Percentiles rank a stretch among this genome's conserved stretches.
Evolutionary conservation across 2,888 invertebrate species (phyloP).

Genomic region (Drosophila aldrichi): DNA sequence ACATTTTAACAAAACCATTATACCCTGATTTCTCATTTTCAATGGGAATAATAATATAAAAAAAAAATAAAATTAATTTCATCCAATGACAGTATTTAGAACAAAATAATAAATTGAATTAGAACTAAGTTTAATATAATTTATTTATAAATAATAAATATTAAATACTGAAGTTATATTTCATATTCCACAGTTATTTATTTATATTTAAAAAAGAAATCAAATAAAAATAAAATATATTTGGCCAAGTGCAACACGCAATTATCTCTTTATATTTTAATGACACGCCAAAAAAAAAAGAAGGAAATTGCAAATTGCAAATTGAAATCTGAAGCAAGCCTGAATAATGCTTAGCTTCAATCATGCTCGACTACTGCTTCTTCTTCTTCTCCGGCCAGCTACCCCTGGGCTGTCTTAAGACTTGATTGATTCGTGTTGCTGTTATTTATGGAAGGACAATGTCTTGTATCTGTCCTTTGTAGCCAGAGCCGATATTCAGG

Average conservation of each 20-base stretch:
- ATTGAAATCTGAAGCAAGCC: slow-evolving; percentile 9
- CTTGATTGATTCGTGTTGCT: slow-evolving; percentile 69
- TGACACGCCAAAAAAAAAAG: not conserved
- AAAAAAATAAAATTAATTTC: no score
- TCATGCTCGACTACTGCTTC: not conserved
- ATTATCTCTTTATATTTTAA: not conserved
- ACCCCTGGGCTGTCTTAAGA: slow-evolving; percentile 16
- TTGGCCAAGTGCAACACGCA: not conserved
- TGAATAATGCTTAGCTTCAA: slow-evolving; percentile 6
- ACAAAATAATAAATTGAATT: no score
- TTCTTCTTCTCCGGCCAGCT: not conserved
- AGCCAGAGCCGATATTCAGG: slow-evolving; percentile 53
- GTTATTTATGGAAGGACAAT: slow-evolving; percentile 50
- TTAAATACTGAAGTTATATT: no score
- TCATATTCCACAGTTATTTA: no score
- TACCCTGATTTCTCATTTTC: no score
- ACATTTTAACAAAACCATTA: no score
- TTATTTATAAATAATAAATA: no score
- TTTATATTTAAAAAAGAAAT: no score
- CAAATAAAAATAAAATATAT: no score
- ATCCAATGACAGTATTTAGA: no score
- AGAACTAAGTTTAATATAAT: no score
- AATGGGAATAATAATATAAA: no score
- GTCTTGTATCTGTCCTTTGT: slow-evolving; percentile 35
- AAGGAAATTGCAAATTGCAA: slow-evolving; percentile 9